A percentile compares a stretch with the other conserved stretches of the same genome.
Evolutionary conservation across 2,888 invertebrate species (phyloP).

Genomic region (Melitaea athalia): DNA sequence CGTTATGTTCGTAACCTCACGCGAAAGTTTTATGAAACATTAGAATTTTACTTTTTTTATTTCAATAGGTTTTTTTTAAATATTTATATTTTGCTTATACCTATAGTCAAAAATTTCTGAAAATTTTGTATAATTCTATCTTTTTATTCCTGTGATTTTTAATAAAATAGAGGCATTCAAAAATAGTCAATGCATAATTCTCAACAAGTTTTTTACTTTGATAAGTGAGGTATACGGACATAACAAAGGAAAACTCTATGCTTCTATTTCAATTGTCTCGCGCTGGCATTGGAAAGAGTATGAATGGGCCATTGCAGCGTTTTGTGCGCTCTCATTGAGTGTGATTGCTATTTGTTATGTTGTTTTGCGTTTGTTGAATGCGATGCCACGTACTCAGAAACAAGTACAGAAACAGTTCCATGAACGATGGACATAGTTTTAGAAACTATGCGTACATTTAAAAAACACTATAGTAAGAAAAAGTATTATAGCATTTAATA

Average conservation of each 20-base stretch:
- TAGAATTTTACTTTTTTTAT: no score
- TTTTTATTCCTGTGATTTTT: no score
- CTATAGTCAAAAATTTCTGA: no score
- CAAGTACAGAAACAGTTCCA: slow-evolving; percentile 18
- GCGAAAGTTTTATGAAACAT: no score
- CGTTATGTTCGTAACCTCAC: no score
- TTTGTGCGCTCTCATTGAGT: slow-evolving; percentile 34
- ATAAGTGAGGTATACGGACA: slow-evolving; percentile 6
- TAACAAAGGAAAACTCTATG: slow-evolving; percentile 17
- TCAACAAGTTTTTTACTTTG: slow-evolving; percentile 6
- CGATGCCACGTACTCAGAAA: slow-evolving; percentile 18
- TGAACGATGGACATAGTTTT: slow-evolving; percentile 15
- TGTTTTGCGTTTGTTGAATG: slow-evolving; percentile 29
- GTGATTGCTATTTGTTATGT: slow-evolving; percentile 35
- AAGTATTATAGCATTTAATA: no score
- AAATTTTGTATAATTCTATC: no score
- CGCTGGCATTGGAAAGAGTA: slow-evolving; percentile 29
- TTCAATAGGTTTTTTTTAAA: no score
- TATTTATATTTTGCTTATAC: no score
- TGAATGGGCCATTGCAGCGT: slow-evolving; percentile 31
- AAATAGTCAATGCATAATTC: neutral
- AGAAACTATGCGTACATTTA: neutral
- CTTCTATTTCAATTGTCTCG: slow-evolving; percentile 34
- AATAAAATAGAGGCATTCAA: no score
- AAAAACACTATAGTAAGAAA: no score